phyloP scores from a whole-genome alignment of 2,113 vertebrate genomes.

The Rhabdornis inornatus region DNA sequence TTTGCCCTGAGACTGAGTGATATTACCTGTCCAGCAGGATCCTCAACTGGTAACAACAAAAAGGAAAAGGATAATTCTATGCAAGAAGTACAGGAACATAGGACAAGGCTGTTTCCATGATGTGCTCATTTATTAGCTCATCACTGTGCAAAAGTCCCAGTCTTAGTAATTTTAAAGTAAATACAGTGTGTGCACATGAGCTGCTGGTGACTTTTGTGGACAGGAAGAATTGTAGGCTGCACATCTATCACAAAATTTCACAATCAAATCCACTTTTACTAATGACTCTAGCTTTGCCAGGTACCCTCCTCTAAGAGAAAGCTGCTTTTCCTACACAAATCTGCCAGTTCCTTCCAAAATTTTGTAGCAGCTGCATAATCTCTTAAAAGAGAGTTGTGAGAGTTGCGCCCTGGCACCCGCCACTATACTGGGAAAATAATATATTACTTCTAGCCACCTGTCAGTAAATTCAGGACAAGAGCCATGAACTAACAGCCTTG shows the following conservation, averaged over 20 bases:
- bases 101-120: background rate
- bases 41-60: background rate
- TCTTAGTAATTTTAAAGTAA: background rate
- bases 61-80: background rate
- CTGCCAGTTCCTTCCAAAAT: background rate
- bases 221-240: background rate
- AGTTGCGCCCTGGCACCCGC: background rate
- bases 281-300: background rate
- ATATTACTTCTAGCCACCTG: slow-evolving; percentile 51
- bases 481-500: slow-evolving; percentile 1
- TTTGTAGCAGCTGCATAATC: slow-evolving; percentile 21
- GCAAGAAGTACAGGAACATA: background rate
- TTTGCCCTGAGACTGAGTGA: background rate
- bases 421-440: slow-evolving; percentile 13
- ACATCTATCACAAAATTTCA: background rate
- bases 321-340: background rate
- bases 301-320: background rate
- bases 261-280: background rate
- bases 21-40: background rate
- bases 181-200: background rate
- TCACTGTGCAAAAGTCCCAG: background rate
- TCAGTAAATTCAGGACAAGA: slow-evolving; percentile 24
- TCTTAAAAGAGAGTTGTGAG: background rate
- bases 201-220: background rate
- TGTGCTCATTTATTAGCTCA: background rate